These are phyloP conservation scores for Athrips mouffetella DNA, from an alignment of 2,888 invertebrate genomes.

Conservation along the genomic window DNA sequence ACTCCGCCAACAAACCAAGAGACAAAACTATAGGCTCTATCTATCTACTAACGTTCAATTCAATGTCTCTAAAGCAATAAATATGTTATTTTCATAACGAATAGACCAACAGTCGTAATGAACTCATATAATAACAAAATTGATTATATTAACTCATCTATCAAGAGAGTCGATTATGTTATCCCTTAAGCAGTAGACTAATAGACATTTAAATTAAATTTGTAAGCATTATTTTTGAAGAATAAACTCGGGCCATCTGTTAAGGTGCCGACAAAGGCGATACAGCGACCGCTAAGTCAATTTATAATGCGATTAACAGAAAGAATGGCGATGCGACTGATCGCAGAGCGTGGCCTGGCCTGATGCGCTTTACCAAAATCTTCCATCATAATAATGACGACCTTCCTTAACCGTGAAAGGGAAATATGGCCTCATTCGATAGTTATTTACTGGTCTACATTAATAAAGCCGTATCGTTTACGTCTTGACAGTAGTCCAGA, in stretches of 20 bases:
- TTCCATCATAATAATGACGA: slow-evolving; percentile 48
- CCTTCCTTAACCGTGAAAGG: slow-evolving; percentile 48
- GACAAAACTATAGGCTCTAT: slow-evolving; percentile 1
- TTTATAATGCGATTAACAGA: slow-evolving; percentile 75
- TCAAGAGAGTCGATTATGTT: slow-evolving; percentile 30
- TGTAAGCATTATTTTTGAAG: slow-evolving; percentile 57
- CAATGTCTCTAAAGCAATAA: slow-evolving; percentile 4
- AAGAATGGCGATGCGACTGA: slow-evolving; percentile 66
- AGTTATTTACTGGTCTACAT: slow-evolving; percentile 56
- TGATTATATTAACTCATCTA: slow-evolving; percentile 31
- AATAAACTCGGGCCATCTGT: slow-evolving; percentile 57
- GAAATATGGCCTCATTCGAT: slow-evolving; percentile 32
- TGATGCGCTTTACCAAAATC: slow-evolving; percentile 54
- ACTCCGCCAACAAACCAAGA: slow-evolving; percentile 25
- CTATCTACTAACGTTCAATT: background rate
- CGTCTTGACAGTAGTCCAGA: slow-evolving; percentile 57
- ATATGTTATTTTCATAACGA: slow-evolving; percentile 6
- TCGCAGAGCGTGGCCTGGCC: slow-evolving; percentile 54
- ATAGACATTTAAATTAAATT: slow-evolving; percentile 56
- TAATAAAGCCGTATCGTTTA: slow-evolving; percentile 50
- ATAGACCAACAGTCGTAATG: slow-evolving; percentile 10
- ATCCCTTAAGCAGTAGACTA: slow-evolving; percentile 48
- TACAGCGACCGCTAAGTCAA: slow-evolving; percentile 59
- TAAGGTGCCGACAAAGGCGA: slow-evolving; percentile 66
- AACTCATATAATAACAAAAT: slow-evolving; percentile 24